Percentiles rank a stretch among this genome's conserved stretches.
phyloP scores from a whole-genome alignment of 2,797 vertebrate genomes.

The Urophycis tenuis region DNA sequence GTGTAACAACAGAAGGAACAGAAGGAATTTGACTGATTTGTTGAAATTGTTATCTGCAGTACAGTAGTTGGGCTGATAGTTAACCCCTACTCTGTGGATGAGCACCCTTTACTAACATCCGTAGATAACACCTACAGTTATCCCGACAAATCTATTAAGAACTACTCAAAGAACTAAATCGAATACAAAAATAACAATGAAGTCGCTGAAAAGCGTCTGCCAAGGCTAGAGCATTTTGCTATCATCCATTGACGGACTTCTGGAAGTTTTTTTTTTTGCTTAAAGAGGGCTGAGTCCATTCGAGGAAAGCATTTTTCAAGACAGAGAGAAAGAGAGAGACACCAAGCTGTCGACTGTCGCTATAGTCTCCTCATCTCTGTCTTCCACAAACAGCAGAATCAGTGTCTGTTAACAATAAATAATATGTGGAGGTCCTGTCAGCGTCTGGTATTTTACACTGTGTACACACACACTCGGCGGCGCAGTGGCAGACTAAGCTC shows the following conservation, averaged over 20 bases:
- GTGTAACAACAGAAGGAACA: too few species aligned
- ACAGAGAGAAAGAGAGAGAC: not conserved
- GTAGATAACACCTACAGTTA: not conserved
- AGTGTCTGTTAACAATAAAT: not conserved
- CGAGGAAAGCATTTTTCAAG: not conserved
- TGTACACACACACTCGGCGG: not conserved
- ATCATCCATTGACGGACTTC: not conserved
- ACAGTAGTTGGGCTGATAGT: not conserved
- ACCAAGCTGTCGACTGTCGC: constrained; percentile 2
- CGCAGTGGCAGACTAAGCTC: constrained; percentile 40
- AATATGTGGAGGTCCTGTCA: not conserved
- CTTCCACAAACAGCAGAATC: not conserved
- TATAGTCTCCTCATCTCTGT: not conserved
- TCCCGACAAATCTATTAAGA: not conserved
- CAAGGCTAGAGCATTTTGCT: not conserved
- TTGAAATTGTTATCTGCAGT: not conserved
- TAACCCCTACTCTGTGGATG: not conserved
- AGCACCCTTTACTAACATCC: not conserved
- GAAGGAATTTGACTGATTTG: too few species aligned
- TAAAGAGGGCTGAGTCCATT: not conserved
- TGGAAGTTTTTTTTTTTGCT: not conserved
- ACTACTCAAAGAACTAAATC: not conserved
- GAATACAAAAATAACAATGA: not conserved
- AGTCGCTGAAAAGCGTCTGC: not conserved
- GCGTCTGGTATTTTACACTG: not conserved